Evolutionary conservation across 2,113 vertebrate species (phyloP).

Genomic region (Terrapene triunguis): DNA sequence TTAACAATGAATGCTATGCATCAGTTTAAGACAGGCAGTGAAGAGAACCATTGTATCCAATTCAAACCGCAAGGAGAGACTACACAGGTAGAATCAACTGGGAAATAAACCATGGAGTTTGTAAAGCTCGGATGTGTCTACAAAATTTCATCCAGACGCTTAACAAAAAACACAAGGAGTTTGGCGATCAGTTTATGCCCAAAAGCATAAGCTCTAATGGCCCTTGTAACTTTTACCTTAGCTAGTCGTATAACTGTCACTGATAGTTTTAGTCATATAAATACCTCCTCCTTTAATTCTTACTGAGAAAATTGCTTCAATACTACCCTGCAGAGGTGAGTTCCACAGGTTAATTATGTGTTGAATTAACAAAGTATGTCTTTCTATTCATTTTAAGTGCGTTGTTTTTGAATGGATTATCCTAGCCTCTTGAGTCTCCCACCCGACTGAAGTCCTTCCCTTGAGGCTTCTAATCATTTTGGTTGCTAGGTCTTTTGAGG

Average conservation of each 20-base stretch:
- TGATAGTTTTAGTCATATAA: neutral
- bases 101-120: neutral
- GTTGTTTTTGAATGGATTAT: neutral
- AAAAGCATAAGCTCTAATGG: neutral
- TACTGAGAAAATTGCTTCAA: neutral
- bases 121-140: neutral
- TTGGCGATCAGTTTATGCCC: neutral
- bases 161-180: neutral
- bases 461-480: neutral
- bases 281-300: neutral
- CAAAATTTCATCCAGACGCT: neutral
- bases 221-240: neutral
- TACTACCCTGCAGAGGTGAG: neutral
- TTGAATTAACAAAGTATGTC: neutral
- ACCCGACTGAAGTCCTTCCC: neutral
- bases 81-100: neutral
- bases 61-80: too few relatives aligned
- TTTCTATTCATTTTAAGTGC: neutral
- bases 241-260: neutral
- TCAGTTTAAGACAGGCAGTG: neutral
- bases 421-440: neutral
- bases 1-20: neutral
- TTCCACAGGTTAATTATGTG: rapidly evolving
- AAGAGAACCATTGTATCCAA: neutral
- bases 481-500: neutral